Evolutionary conservation across 2,888 invertebrate species (phyloP).

Genomic region (Agrochola lota): DNA sequence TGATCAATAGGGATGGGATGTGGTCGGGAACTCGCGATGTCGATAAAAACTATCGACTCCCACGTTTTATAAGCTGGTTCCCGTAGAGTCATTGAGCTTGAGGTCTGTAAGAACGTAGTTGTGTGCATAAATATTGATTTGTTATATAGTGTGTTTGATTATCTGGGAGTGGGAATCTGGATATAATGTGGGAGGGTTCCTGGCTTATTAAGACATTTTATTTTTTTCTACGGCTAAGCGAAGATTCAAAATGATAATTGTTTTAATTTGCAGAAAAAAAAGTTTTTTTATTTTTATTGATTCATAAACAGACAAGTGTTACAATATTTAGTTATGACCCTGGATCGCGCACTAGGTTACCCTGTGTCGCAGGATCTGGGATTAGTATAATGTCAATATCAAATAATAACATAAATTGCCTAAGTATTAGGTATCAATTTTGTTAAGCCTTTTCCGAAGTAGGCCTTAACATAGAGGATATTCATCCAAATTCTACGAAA

Average conservation of each 20-base stretch:
- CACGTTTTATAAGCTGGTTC: conserved; percentile 70
- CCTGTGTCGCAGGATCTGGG: too few relatives aligned
- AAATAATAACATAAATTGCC: neutral
- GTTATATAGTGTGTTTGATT: neutral
- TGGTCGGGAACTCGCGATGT: conserved; percentile 37
- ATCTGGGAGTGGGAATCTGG: conserved; percentile 39
- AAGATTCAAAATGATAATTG: neutral
- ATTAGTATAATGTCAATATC: neutral
- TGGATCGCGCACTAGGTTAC: too few relatives aligned
- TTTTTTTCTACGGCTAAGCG: neutral
- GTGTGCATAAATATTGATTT: conserved; percentile 24
- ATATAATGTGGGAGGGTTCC: neutral
- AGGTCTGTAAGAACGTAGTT: conserved; percentile 23
- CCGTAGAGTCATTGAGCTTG: conserved; percentile 47
- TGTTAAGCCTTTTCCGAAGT: neutral
- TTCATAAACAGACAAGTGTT: too few relatives aligned
- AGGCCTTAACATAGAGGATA: neutral
- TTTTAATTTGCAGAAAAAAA: too few relatives aligned
- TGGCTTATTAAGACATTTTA: neutral
- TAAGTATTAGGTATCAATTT: neutral
- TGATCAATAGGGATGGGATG: conserved; percentile 61
- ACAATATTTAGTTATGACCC: too few relatives aligned
- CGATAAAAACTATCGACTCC: conserved; percentile 71
- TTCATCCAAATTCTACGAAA: neutral
- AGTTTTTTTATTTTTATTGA: too few relatives aligned